A percentile compares a stretch with the other conserved stretches of the same genome.
Evolutionary conservation across 30 jellyfish, hydroid and myxozoan species (phyloP).

Genomic region (Catostylus mosaicus): DNA sequence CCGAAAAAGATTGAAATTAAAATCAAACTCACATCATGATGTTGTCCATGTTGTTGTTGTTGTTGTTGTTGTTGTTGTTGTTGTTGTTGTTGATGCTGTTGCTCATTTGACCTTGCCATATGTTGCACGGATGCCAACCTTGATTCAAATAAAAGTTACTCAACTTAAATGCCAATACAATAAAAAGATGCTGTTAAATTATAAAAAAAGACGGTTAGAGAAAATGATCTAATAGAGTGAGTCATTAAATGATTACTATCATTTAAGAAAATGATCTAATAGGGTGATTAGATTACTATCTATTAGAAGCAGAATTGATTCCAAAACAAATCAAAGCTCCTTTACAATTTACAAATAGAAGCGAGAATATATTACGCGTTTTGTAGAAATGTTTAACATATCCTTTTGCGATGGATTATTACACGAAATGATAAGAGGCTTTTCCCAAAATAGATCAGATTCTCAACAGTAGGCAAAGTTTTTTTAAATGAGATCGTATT

Average conservation of each 20-base stretch:
- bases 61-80: constrained; percentile 21
- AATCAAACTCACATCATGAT: constrained; percentile 39
- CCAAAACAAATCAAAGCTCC: too few species aligned
- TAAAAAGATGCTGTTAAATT: not conserved
- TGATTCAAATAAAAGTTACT: not conserved
- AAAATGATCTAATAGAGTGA: too few species aligned
- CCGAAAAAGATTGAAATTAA: not conserved
- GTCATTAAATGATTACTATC: not conserved
- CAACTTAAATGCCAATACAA: not conserved
- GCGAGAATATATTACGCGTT: too few species aligned
- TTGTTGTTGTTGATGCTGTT: constrained; percentile 4
- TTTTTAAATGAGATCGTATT: too few species aligned
- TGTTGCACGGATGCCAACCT: constrained; percentile 75
- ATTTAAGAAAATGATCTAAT: not conserved
- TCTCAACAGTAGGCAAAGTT: too few species aligned
- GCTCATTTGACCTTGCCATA: constrained; percentile 59
- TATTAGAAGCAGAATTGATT: not conserved
- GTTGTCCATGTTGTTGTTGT: not conserved
- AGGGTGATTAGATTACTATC: not conserved
- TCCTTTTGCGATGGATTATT: too few species aligned
- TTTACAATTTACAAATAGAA: too few species aligned
- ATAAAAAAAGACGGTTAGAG: too few species aligned
- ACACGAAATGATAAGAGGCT: too few species aligned
- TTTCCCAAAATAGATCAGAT: too few species aligned
- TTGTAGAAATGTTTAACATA: too few species aligned